Evolutionary conservation across 1,140 invertebrate species (phyloP), one percentile per base, ranked within the genome.

Genomic region (Sycophila sp.): DNA sequence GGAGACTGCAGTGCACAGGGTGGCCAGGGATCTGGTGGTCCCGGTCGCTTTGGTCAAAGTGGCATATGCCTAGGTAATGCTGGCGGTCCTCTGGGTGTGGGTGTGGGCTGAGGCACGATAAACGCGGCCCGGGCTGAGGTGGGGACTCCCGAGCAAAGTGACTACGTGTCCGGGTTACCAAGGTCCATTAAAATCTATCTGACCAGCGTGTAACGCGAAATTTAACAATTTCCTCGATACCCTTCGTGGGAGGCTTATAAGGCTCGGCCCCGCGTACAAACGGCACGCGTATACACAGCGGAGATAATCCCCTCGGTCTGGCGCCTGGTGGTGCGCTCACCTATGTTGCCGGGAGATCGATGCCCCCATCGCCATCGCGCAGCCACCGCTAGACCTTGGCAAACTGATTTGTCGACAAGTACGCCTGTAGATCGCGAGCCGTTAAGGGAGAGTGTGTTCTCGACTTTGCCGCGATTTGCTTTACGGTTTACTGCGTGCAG

Each of bases 101-200:
- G 42, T 47, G 17, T 22, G 42, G 17, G 5, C 17, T 10, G 11
- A 2, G 11, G n/a, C 19, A 1, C 19, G 42, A 22, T 53, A 53
- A 53, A 53, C 49, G 49, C 19, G n/a, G n/a, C n/a, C n/a, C n/a
- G n/a, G n/a, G 11, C 24, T 51, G 6, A 22, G 15, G 51, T 10
- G 63, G n/a, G n/a, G n/a, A n/a, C n/a, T n/a, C 68, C 68, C 69
- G 76, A 78, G 77, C 75, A 83, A 84, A 83, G 80, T 81, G 82
- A 80, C 78, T 83, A 84, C 83, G 82, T 83, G 83, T 83, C 73
- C 73, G 28, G 83, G 72, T 66, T 84, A 78, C 79, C 73, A 83
- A 84, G 58, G 72, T 78, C 81, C 78, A 83, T 84, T 84, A 84
- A 84, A 84, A 84, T 84, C 83, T 83, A 84, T 83, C 78, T 77